phyloP scores from a whole-genome alignment of 2,888 invertebrate genomes.

The Lysandra coridon region DNA sequence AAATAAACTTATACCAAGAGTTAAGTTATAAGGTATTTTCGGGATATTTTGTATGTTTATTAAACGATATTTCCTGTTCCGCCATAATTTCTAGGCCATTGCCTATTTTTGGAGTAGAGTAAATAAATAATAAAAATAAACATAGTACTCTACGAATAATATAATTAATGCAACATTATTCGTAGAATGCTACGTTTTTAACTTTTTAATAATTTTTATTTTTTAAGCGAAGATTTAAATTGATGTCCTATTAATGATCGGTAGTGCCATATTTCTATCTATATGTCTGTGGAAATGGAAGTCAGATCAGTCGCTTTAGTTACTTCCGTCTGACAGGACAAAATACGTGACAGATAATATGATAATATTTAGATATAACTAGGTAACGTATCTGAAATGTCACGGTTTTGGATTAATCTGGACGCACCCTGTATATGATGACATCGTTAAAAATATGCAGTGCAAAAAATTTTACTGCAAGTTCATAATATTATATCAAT shows the following conservation, averaged over 20 bases:
- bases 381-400: too few species aligned
- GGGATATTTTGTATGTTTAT: neutral
- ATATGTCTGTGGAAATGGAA: too few species aligned
- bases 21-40: neutral
- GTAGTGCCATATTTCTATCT: neutral
- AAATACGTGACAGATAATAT: too few species aligned
- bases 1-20: neutral
- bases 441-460: too few species aligned
- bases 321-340: too few species aligned
- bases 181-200: neutral
- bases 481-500: neutral
- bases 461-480: neutral
- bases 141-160: neutral
- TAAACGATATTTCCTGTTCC: neutral
- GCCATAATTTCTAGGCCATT: neutral
- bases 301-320: too few species aligned
- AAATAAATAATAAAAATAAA: too few species aligned
- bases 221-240: neutral
- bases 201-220: neutral
- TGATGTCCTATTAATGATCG: neutral
- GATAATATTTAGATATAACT: too few species aligned
- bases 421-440: too few species aligned
- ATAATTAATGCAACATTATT: neutral
- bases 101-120: too few species aligned
- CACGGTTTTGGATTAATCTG: too few species aligned